Evolutionary conservation across 2,888 invertebrate species (phyloP).

Genomic region (Papilio elwesi): DNA sequence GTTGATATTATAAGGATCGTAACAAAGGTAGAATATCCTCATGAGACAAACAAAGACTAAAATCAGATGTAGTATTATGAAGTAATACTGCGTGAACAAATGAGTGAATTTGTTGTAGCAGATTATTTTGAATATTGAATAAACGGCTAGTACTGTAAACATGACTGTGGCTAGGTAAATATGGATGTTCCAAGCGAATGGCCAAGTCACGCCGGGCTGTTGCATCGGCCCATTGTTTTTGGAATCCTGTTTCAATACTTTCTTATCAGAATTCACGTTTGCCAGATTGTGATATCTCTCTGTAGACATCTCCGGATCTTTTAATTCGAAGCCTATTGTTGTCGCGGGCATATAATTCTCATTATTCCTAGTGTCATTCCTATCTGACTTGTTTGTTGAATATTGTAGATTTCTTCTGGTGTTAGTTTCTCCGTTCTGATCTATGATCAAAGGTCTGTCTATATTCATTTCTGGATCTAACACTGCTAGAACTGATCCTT

Average conservation of each 20-base stretch:
- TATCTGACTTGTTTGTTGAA: slow-evolving; percentile 66
- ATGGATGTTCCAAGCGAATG: slow-evolving; percentile 95
- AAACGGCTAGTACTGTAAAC: slow-evolving; percentile 92
- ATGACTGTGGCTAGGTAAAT: slow-evolving; percentile 94
- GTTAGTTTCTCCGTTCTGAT: slow-evolving; percentile 80
- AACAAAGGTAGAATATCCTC: slow-evolving; percentile 93
- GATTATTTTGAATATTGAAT: slow-evolving; percentile 93
- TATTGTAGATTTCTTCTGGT: slow-evolving; percentile 80
- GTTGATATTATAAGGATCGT: slow-evolving; percentile 96
- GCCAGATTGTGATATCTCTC: slow-evolving; percentile 85
- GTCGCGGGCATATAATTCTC: slow-evolving; percentile 72
- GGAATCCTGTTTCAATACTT: slow-evolving; percentile 71
- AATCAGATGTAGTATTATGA: slow-evolving; percentile 92
- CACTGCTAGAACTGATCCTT: slow-evolving; percentile 78
- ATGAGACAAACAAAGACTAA: slow-evolving; percentile 92
- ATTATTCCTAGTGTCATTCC: slow-evolving; percentile 69
- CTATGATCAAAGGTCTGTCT: slow-evolving; percentile 78
- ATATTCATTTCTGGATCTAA: slow-evolving; percentile 81
- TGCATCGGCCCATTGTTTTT: slow-evolving; percentile 72
- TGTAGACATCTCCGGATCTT: slow-evolving; percentile 80
- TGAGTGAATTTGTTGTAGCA: slow-evolving; percentile 94
- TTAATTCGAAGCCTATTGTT: slow-evolving; percentile 76
- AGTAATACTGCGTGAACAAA: slow-evolving; percentile 94
- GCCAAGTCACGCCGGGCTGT: slow-evolving; percentile 87
- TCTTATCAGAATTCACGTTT: slow-evolving; percentile 83